A percentile compares a stretch with the other conserved stretches of the same genome.
phyloP scores from a whole-genome alignment of 92 coral and sea anemone genomes.

The Parazoanthus atlanticus region DNA sequence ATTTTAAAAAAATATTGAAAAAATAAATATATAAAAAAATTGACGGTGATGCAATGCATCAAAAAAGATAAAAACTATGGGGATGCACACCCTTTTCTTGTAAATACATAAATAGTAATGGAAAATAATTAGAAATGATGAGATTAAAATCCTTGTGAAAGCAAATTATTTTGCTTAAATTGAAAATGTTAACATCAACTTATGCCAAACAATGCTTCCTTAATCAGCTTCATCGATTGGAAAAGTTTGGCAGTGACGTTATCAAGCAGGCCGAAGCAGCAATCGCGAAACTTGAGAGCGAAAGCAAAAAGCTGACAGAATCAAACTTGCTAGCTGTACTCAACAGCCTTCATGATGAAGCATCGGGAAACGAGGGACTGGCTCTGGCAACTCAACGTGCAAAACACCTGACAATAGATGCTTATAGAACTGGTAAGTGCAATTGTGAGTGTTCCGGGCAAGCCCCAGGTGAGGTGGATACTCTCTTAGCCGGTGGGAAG shows the following conservation, averaged over 20 bases:
- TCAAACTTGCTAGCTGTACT: neutral
- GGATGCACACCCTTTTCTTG: neutral
- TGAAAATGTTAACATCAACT: neutral
- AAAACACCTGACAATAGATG: neutral
- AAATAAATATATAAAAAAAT: no score
- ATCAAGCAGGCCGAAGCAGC: neutral
- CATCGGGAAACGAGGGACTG: neutral
- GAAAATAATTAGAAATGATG: no score
- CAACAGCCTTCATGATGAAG: neutral
- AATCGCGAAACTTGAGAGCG: neutral
- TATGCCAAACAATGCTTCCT: neutral
- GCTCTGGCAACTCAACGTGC: neutral
- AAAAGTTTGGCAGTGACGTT: neutral
- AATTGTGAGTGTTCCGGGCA: neutral
- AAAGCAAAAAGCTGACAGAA: neutral
- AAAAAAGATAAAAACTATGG: neutral
- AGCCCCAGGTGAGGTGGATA: no score
- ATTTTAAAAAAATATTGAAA: no score
- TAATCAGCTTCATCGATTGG: neutral
- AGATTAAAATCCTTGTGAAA: no score
- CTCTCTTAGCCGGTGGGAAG: no score
- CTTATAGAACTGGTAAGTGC: neutral
- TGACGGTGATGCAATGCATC: no score
- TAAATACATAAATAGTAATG: no score
- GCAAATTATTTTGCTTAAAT: neutral